Conservation (phyloP, 2,113 vertebrate genomes). For the Phrynosoma platyrhinos region DNA sequence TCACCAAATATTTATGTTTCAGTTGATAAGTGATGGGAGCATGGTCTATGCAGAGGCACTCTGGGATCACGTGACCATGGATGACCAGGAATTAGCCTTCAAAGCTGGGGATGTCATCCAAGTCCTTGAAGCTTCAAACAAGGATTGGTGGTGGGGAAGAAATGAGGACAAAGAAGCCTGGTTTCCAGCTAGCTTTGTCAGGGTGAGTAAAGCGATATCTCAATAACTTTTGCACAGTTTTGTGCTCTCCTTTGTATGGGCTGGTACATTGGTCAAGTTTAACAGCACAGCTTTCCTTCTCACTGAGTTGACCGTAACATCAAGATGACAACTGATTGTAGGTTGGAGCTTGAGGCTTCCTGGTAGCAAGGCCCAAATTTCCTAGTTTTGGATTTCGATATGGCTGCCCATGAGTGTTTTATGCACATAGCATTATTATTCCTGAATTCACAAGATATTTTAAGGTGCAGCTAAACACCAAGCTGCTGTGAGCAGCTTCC, state of each 20-base stretch:
- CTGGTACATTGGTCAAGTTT: neutral
- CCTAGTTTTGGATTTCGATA: neutral
- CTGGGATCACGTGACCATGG: constrained; percentile 99
- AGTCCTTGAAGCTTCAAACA: constrained; percentile 92
- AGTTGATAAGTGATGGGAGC: constrained; percentile 85
- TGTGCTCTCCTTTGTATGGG: neutral
- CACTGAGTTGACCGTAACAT: neutral
- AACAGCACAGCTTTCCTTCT: neutral
- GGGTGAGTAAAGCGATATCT: constrained; percentile 79
- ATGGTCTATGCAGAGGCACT: constrained; percentile 93
- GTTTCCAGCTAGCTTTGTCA: constrained; percentile 97
- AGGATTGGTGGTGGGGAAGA: constrained; percentile 98
- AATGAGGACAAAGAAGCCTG: constrained; percentile 91
- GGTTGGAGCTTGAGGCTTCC: neutral
- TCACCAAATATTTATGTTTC: constrained; percentile 47
- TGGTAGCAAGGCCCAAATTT: neutral
- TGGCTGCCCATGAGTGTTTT: neutral
- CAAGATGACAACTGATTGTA: neutral
- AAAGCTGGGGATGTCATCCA: constrained; percentile 96
- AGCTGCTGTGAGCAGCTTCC: no score
- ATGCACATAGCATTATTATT: neutral
- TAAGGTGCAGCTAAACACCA: no score
- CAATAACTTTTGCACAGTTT: neutral
- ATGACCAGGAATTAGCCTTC: constrained; percentile 96
- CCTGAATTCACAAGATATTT: neutral